Conservation (phyloP, 2,797 vertebrate species). For the Cyprinodon diabolis region DNA sequence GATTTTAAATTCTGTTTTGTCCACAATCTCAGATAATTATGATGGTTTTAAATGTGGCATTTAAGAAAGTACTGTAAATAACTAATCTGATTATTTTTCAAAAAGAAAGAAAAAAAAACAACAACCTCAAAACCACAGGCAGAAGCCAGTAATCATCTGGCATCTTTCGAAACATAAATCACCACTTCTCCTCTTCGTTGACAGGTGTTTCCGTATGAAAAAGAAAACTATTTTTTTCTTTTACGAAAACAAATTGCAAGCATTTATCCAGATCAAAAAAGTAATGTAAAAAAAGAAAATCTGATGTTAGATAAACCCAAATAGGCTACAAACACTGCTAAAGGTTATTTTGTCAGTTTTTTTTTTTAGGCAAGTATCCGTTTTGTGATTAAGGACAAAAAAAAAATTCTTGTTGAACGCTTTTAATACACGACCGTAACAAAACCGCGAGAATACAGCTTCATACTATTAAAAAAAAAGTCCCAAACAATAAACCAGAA, state of each 20-base stretch:
- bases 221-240: not conserved
- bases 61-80: not conserved
- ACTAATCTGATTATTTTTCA: not conserved
- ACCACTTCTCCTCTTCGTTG: constrained; percentile 15
- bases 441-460: not conserved
- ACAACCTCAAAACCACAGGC: no score
- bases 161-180: constrained; percentile 1
- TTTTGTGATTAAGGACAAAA: not conserved
- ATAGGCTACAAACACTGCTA: no score
- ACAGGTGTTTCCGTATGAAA: constrained; percentile 31
- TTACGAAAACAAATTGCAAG: no score
- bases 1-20: no score
- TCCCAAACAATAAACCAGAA: accelerated
- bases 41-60: not conserved
- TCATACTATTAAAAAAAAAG: not conserved
- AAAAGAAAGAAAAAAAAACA: no score
- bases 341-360: not conserved
- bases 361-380: not conserved
- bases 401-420: constrained; percentile 47
- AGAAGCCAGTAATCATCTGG: not conserved
- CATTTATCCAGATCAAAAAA: not conserved
- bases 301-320: not conserved
- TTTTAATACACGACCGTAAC: not conserved
- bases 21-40: not conserved
- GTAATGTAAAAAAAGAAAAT: not conserved